A percentile compares a stretch with the other conserved stretches of the same genome.
Evolutionary conservation across 2,113 vertebrate genomes (phyloP).

Genomic region (Scortum barcoo): DNA sequence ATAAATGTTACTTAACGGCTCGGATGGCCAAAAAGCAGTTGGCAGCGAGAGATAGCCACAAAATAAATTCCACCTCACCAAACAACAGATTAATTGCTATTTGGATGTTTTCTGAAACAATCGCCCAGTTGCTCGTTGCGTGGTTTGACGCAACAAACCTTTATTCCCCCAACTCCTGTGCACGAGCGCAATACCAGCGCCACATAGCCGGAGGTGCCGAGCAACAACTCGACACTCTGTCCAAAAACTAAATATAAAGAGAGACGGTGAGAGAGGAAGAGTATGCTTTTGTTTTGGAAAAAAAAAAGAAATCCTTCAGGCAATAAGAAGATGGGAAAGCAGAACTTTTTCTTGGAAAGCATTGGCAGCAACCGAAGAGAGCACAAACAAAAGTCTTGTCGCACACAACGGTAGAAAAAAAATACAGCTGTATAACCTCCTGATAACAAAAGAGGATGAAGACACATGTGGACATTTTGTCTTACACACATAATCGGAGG

Average conservation of each 20-base stretch:
- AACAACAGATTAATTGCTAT: slow-evolving; percentile 27
- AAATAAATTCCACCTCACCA: slow-evolving; percentile 12
- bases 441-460: neutral
- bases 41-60: slow-evolving; percentile 11
- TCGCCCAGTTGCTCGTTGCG: slow-evolving; percentile 10
- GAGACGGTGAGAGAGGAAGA: slow-evolving; percentile 30
- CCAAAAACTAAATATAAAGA: slow-evolving; percentile 51
- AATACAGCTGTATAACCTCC: neutral
- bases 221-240: slow-evolving; percentile 52
- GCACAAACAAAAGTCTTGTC: slow-evolving; percentile 10
- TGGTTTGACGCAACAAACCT: slow-evolving; percentile 13
- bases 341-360: slow-evolving; percentile 71
- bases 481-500: neutral
- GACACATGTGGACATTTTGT: neutral
- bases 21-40: slow-evolving; percentile 11
- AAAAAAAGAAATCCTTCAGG: slow-evolving; percentile 56
- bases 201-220: slow-evolving; percentile 60
- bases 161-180: slow-evolving; percentile 20
- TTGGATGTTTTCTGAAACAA: slow-evolving; percentile 35
- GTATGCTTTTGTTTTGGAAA: slow-evolving; percentile 48
- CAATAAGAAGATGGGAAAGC: slow-evolving; percentile 32
- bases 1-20: neutral
- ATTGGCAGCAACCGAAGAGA: slow-evolving; percentile 1
- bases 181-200: slow-evolving; percentile 6
- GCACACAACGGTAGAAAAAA: neutral